Evolutionary conservation across 1,140 invertebrate genomes (phyloP).

Genomic region (Myzus persicae): DNA sequence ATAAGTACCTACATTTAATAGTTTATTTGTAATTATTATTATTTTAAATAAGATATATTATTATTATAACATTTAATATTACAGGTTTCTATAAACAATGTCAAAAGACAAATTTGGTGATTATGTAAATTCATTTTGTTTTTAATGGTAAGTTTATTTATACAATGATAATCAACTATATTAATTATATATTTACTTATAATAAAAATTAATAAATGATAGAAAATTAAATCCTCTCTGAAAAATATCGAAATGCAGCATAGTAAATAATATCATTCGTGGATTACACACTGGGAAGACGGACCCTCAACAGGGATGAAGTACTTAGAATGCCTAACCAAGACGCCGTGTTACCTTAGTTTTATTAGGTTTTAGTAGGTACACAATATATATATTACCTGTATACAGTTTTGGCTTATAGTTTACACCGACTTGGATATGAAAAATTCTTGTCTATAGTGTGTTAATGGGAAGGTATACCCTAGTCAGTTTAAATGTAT

Average conservation of each 20-base stretch:
- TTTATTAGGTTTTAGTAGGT: neutral
- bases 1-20: neutral
- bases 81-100: neutral
- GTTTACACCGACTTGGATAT: neutral
- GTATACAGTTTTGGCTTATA: too few relatives aligned
- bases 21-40: neutral
- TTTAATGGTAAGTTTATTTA: neutral
- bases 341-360: neutral
- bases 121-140: neutral
- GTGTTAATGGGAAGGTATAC: neutral
- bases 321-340: neutral
- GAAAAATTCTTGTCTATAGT: neutral
- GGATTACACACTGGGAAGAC: neutral
- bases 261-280: too few relatives aligned
- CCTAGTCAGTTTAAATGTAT: neutral
- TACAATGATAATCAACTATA: neutral
- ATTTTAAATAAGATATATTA: neutral
- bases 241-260: neutral
- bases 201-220: neutral
- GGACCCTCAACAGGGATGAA: neutral
- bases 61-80: too few relatives aligned
- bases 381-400: too few relatives aligned
- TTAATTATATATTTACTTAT: too few relatives aligned
- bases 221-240: neutral
- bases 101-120: neutral